phyloP scores from a whole-genome alignment of 2,888 invertebrate species.

The Alviniconcha strummeri region DNA sequence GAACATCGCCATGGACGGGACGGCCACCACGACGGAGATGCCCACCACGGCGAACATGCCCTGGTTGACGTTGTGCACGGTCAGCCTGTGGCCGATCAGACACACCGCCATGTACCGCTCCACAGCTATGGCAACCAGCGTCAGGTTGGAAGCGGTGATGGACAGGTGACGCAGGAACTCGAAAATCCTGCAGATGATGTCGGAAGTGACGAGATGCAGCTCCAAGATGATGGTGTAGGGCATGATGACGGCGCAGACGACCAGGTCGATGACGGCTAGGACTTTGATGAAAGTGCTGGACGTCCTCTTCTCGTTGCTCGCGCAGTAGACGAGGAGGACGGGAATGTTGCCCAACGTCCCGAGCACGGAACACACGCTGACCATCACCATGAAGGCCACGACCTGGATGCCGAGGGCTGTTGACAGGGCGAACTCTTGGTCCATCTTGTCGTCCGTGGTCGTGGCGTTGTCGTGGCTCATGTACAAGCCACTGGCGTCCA shows the following conservation, averaged over 20 bases:
- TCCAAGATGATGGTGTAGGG: conserved; percentile 60
- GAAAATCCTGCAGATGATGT: conserved; percentile 51
- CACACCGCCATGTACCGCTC: conserved; percentile 62
- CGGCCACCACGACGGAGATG: conserved; percentile 46
- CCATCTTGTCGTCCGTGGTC: no score
- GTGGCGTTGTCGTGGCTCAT: no score
- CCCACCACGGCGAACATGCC: conserved; percentile 48
- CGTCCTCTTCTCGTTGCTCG: conserved; percentile 46
- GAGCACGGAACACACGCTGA: conserved; percentile 43
- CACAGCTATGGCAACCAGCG: conserved; percentile 56
- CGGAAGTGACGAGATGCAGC: conserved; percentile 53
- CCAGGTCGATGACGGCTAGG: conserved; percentile 55
- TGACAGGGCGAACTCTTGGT: not conserved
- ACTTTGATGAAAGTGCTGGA: conserved; percentile 61
- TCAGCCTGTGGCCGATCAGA: conserved; percentile 47
- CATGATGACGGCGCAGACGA: conserved; percentile 55
- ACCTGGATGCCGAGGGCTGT: not conserved
- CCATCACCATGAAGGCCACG: not conserved
- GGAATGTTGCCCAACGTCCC: conserved; percentile 58
- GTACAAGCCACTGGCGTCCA: no score
- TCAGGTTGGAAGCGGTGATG: conserved; percentile 51
- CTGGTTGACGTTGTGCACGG: conserved; percentile 46
- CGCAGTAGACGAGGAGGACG: conserved; percentile 54
- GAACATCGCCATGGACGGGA: conserved; percentile 53
- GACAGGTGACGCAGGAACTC: conserved; percentile 57